These are phyloP conservation scores for Mionectes macconnelli DNA, from an alignment of 2,113 vertebrate genomes.

Conservation along the genomic window DNA sequence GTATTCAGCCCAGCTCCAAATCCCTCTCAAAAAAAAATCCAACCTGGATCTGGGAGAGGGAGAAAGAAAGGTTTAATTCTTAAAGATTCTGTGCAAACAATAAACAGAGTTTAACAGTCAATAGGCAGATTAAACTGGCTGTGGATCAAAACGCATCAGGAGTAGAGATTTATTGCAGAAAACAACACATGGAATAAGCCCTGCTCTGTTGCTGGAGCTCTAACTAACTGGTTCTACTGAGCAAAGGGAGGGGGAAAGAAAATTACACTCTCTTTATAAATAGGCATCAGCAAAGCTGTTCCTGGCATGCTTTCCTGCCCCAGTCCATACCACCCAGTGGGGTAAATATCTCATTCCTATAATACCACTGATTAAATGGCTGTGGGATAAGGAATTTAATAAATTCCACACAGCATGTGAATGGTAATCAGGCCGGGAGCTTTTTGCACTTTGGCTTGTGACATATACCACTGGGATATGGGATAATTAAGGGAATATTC, in stretches of 20 bases:
- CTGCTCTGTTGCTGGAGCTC: slow-evolving; percentile 3
- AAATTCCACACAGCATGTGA: slow-evolving; percentile 54
- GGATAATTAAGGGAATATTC: slow-evolving; percentile 54
- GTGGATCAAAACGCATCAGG: background rate
- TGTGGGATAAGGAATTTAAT: slow-evolving; percentile 66
- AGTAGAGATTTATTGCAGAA: slow-evolving; percentile 37
- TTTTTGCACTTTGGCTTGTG: slow-evolving; percentile 51
- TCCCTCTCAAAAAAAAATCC: background rate
- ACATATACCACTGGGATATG: slow-evolving; percentile 4
- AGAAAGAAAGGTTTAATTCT: slow-evolving; percentile 17
- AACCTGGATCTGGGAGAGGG: background rate
- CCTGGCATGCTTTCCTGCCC: slow-evolving; percentile 44
- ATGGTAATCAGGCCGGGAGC: slow-evolving; percentile 40
- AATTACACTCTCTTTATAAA: slow-evolving; percentile 36
- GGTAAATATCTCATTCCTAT: slow-evolving; percentile 54
- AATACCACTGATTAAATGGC: slow-evolving; percentile 41
- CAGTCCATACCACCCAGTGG: slow-evolving; percentile 34
- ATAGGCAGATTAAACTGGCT: slow-evolving; percentile 53
- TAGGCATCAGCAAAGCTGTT: slow-evolving; percentile 43
- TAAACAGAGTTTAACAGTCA: slow-evolving; percentile 32
- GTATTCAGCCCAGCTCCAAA: background rate
- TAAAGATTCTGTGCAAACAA: slow-evolving; percentile 20
- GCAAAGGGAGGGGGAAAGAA: background rate
- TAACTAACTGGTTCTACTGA: slow-evolving; percentile 7
- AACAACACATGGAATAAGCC: slow-evolving; percentile 19